Evolutionary conservation across 2,797 vertebrate species (phyloP).

Genomic region (Propithecus perrieri): DNA sequence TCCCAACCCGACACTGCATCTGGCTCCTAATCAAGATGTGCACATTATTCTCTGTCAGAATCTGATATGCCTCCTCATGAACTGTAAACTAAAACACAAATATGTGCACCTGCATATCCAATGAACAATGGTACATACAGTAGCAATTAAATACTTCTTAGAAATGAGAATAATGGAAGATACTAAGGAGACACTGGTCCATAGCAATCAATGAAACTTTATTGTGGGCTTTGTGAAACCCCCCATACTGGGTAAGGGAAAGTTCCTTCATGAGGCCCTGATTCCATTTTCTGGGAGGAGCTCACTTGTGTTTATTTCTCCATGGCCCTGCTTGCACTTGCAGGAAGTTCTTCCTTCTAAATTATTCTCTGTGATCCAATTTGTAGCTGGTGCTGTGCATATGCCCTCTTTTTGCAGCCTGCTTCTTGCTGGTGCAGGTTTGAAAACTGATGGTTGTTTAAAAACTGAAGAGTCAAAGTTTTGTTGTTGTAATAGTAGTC

Average conservation of each 20-base stretch:
- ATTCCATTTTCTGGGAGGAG: background rate
- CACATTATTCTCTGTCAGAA: background rate
- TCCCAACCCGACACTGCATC: background rate
- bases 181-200: background rate
- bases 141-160: background rate
- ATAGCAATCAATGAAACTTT: background rate
- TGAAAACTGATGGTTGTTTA: background rate
- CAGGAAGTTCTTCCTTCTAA: background rate
- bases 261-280: background rate
- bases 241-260: background rate
- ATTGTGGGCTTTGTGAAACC: background rate
- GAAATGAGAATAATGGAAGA: background rate
- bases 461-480: background rate
- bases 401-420: background rate
- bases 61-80: background rate
- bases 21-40: background rate
- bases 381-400: background rate
- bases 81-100: background rate
- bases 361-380: background rate
- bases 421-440: background rate
- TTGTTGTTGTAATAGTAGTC: background rate
- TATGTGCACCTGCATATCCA: background rate
- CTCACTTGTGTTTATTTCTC: background rate
- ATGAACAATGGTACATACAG: background rate
- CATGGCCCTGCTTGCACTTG: background rate